A percentile compares a stretch with the other conserved stretches of the same genome.
phyloP scores from a whole-genome alignment of 2,797 vertebrate species.

The Pyrocephalus nanus region DNA sequence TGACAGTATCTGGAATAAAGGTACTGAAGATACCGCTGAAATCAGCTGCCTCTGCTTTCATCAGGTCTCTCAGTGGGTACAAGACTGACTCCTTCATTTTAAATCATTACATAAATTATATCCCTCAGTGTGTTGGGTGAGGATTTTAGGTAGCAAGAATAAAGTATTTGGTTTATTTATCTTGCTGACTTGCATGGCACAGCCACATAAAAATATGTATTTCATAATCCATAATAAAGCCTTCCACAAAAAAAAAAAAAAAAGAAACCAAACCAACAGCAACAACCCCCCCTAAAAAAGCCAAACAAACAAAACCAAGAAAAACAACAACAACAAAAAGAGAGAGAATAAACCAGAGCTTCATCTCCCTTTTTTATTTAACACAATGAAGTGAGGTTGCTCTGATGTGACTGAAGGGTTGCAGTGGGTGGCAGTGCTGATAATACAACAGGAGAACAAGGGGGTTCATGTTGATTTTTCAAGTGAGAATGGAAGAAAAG shows the following conservation, averaged over 20 bases:
- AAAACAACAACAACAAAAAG: not conserved
- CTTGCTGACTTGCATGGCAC: not conserved
- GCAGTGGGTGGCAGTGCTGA: not conserved
- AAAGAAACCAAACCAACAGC: not conserved
- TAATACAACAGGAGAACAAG: not conserved
- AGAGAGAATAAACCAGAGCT: not conserved
- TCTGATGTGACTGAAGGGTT: not conserved
- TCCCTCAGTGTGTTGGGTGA: not conserved
- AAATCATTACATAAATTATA: not conserved
- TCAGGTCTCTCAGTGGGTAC: not conserved
- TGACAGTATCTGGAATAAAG: not conserved
- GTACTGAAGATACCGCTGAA: not conserved
- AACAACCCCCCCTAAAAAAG: too few relatives aligned
- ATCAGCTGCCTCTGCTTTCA: not conserved
- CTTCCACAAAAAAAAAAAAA: not conserved
- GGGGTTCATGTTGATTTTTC: not conserved
- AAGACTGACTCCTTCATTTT: not conserved
- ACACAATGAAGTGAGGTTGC: not conserved
- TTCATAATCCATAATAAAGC: not conserved
- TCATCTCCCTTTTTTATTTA: not conserved
- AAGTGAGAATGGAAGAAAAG: not conserved
- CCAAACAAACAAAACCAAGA: not conserved
- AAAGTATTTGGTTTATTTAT: not conserved
- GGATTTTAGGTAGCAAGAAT: not conserved
- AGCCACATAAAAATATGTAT: not conserved